A percentile compares a stretch with the other conserved stretches of the same genome.
These are phyloP conservation scores for Prunella himalayana DNA, from an alignment of 2,113 vertebrate species.

Conservation along the genomic window DNA sequence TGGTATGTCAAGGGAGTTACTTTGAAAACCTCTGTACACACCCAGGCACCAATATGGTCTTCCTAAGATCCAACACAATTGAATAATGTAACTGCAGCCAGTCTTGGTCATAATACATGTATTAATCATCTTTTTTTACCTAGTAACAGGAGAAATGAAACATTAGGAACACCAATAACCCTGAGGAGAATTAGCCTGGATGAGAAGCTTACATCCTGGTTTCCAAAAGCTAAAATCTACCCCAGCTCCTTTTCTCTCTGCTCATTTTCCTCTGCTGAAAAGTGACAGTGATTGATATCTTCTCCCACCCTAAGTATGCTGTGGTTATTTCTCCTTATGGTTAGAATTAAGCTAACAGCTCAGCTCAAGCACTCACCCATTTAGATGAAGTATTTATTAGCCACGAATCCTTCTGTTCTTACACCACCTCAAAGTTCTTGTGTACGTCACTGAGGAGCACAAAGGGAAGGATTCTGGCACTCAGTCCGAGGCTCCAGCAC, in stretches of 20 bases:
- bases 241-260: background rate
- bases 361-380: slow-evolving; percentile 40
- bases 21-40: background rate
- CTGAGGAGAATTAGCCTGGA: background rate
- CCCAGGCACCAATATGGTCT: background rate
- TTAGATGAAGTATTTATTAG: slow-evolving; percentile 54
- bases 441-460: slow-evolving; percentile 42
- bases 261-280: slow-evolving; percentile 16
- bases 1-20: background rate
- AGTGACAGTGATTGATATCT: slow-evolving; percentile 56
- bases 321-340: slow-evolving; percentile 35
- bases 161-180: background rate
- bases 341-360: slow-evolving; percentile 59
- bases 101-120: background rate
- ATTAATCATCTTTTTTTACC: background rate
- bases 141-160: background rate
- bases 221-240: background rate
- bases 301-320: slow-evolving; percentile 37
- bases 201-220: background rate
- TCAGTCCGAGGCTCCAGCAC: background rate
- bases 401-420: slow-evolving; percentile 58
- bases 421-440: slow-evolving; percentile 52
- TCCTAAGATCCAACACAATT: background rate
- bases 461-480: slow-evolving; percentile 25
- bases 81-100: background rate